Percentiles rank a stretch among this genome's conserved stretches.
Conservation (phyloP, 2,113 vertebrate species). For the Pionites leucogaster region DNA sequence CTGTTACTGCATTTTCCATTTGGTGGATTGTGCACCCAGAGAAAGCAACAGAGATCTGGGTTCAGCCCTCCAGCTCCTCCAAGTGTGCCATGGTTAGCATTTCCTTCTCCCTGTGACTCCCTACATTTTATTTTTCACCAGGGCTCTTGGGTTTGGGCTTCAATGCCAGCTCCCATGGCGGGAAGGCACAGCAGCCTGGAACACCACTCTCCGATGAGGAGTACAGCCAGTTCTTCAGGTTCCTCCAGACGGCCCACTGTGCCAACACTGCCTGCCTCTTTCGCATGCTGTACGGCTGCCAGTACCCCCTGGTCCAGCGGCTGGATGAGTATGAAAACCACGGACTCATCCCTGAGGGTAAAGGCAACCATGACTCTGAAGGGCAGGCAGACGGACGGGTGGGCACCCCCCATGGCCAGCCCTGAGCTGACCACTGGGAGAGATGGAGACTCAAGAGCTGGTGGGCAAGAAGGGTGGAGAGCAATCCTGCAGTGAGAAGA, state of each 20-base stretch:
- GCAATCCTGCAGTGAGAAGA: not conserved
- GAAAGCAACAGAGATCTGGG: not conserved
- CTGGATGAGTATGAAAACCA: constrained; percentile 58
- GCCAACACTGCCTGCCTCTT: constrained; percentile 14
- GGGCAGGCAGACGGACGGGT: not conserved
- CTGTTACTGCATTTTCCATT: not conserved
- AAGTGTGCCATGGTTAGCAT: rapidly evolving
- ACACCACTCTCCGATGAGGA: constrained; percentile 31
- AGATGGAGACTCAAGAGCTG: not conserved
- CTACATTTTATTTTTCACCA: not conserved
- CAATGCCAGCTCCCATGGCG: rapidly evolving
- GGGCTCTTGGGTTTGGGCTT: not conserved
- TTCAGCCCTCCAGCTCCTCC: not conserved
- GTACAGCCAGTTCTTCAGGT: constrained; percentile 44
- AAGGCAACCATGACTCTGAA: not conserved
- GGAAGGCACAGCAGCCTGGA: not conserved
- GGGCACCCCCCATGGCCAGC: not conserved
- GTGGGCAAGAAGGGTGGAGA: not conserved
- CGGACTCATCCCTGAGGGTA: constrained; percentile 44
- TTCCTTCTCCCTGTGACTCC: not conserved
- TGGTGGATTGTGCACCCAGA: not conserved
- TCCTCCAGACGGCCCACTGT: not conserved
- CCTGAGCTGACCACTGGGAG: not conserved
- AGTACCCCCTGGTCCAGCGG: not conserved
- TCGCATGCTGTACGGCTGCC: constrained; percentile 9